Conservation (phyloP, 2,888 invertebrate genomes). For the Tetropium fuscum region DNA sequence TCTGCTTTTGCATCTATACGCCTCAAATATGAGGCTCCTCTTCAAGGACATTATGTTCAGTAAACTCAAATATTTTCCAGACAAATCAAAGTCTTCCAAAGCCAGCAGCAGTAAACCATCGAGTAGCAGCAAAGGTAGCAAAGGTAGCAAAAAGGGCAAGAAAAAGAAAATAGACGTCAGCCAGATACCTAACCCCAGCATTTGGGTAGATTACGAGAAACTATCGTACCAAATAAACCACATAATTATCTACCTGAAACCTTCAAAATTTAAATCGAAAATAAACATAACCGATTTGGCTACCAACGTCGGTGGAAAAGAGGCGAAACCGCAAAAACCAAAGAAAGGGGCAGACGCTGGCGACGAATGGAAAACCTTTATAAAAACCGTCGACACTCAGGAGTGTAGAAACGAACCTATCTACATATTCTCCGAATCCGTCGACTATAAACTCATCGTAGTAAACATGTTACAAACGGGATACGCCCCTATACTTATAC, state of each 20-base stretch:
- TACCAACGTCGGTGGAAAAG: neutral
- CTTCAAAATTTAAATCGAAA: slow-evolving; percentile 51
- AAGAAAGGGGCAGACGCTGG: neutral
- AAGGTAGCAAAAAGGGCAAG: slow-evolving; percentile 28
- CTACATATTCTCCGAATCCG: slow-evolving; percentile 57
- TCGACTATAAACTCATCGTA: slow-evolving; percentile 54
- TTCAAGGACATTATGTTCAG: no score
- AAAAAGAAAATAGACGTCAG: slow-evolving; percentile 35
- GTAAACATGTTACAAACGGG: slow-evolving; percentile 55
- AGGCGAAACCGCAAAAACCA: neutral
- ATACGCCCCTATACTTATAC: slow-evolving; percentile 31
- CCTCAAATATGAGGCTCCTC: no score
- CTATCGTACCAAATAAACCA: slow-evolving; percentile 46
- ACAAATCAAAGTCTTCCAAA: slow-evolving; percentile 22
- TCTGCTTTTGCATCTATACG: no score
- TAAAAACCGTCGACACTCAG: slow-evolving; percentile 41
- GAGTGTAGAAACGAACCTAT: slow-evolving; percentile 56
- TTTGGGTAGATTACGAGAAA: slow-evolving; percentile 57
- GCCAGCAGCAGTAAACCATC: slow-evolving; percentile 4
- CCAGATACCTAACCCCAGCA: slow-evolving; percentile 9
- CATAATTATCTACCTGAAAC: slow-evolving; percentile 57
- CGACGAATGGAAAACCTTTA: slow-evolving; percentile 39
- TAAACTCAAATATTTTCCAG: neutral
- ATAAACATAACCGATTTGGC: slow-evolving; percentile 50
- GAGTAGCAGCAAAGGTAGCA: neutral